Evolutionary conservation across 1,140 invertebrate genomes (phyloP), one percentile per base, ranked within the genome.

Genomic region (Eciton burchellii): DNA sequence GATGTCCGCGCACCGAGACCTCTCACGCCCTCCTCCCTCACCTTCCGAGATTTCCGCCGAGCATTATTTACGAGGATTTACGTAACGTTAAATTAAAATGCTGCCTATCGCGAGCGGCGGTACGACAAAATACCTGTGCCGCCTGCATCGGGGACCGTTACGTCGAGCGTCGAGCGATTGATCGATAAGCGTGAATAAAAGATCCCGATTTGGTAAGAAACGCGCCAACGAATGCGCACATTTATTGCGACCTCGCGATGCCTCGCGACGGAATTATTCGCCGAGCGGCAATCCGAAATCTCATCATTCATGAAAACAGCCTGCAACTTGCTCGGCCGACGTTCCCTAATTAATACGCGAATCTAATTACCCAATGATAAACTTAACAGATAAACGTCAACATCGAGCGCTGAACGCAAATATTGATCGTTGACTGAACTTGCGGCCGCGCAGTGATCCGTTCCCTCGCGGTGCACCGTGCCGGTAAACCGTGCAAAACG

Each of bases 321-420:
- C 54, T 66, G 72, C 26, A 52, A 54, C 59, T 65, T 52, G 59
- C 8, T 66, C 35, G 12, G n/a, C 29, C n/a, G 74, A 43, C 41
- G 52, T 57, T 70, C 16, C 41, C 63, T 45, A 79, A 79, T 79
- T 79, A 79, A 66, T 79, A 70, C 63, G 29, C 52, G 63, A 68
- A 56, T 57, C 35, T 68, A 79, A 79, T 79, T 70, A 79, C 24
- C 63, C 21, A 70, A 79, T 70, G 63, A 79, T 79, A 68, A 79
- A 79, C 74, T 79, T 79, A 79, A 79, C 63, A 57, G 74, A 77
- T 77, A 77, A 77, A 68, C 49, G 49, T 79, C 63, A 79, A 79
- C 66, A 79, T 70, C 11, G 52, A 54, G 24, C 63, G 35, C 49
- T 1, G 68, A 79, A 70, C 29, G 68, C 47, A 79, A 79, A 79